Base-by-base conservation (phyloP, 2,888 invertebrate species). In the Amphipyra berbera region DNA sequence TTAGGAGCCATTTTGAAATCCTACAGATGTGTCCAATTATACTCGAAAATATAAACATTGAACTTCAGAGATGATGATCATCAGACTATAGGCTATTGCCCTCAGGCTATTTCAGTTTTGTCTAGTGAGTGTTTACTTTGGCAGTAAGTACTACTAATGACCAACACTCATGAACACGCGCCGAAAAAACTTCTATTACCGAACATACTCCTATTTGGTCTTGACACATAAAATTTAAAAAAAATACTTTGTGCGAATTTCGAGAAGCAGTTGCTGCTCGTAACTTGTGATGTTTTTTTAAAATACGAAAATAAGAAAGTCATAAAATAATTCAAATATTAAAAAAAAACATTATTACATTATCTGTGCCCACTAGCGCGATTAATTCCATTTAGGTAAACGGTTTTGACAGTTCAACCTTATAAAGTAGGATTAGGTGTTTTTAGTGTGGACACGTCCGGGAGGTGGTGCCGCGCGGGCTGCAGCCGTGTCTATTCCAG, bases 381-480 rank as follows among this genome's bases (percentile, higher is more conserved):
- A n/a, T n/a, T n/a, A 30, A 10, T 42, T 12, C 42, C 42, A 15
- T 40, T 13, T 40, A 21, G 21, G n/a, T 12, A 14, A 41, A 35
- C 14, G 6, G 37, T 4, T 0, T 4, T 54, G 33, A 38, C 37
- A 49, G 44, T 5, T 41, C 0, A 33, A 38, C 9, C 38, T 52
- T 55, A 47, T 37, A 37, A 44, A 12, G 30, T 12, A 2, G 6
- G 12, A 15, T 33, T 27, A 41, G 21, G n/a, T 21, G 21, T 21
- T 14, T 40, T 10, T 55, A 55, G 52, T 61, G 48, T 55, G 50
- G 55, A 15, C 12, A 48, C 47, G 21, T 9, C 12, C 21, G 42
- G 59, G 59, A 57, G 73, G 73, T 79, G 91, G 90, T 88, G 92
- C 92, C 92, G 85, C 82, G 89, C 91, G 84, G 91, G 83, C 91